Evolutionary conservation across 2,888 invertebrate species (phyloP), one percentile per base, ranked within the genome.

Genomic region (Hoplodrina ambigua): DNA sequence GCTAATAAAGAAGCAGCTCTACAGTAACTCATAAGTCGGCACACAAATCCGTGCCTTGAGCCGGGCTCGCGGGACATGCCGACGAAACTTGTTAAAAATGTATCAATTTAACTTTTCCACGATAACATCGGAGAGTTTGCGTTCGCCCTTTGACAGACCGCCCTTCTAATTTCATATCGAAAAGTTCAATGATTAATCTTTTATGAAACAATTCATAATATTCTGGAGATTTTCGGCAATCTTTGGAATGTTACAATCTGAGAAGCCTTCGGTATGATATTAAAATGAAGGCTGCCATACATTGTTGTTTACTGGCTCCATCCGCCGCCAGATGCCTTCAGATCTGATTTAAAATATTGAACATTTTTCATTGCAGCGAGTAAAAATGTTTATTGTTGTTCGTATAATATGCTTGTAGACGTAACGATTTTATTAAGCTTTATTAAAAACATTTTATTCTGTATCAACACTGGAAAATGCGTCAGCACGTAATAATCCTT

Each of bases 21-120:
- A 59, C 73, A 72, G 72, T 46, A 73, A 62, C 60, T 55, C 25
- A n/a, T 56, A 52, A 53, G 56, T 68, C 10, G 20, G 44, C 46
- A 56, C 53, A 59, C 58, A 72, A 69, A 77, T 74, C 78, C 58
- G 25, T 81, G 59, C 62, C 78, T 82, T 86, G 56, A 63, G 55
- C 83, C 75, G 49, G 76, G 67, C 61, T 61, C 63, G 65, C 17
- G 70, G 80, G 81, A 81, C 85, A 82, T 74, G 82, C 79, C 80
- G 57, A 69, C 17, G 70, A 80, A 88, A 89, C 90, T 91, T 91
- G 88, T 90, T 90, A 90, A 92, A 91, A 91, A 91, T 91, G 87
- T 92, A 91, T 90, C 91, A 91, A 92, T 92, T 91, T 92, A 91
- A 91, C 91, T 92, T 92, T 89, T 69, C 55, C 73, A 72, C 83